Evolutionary conservation across 2,113 vertebrate species (phyloP).

Genomic region (Scomber colias): DNA sequence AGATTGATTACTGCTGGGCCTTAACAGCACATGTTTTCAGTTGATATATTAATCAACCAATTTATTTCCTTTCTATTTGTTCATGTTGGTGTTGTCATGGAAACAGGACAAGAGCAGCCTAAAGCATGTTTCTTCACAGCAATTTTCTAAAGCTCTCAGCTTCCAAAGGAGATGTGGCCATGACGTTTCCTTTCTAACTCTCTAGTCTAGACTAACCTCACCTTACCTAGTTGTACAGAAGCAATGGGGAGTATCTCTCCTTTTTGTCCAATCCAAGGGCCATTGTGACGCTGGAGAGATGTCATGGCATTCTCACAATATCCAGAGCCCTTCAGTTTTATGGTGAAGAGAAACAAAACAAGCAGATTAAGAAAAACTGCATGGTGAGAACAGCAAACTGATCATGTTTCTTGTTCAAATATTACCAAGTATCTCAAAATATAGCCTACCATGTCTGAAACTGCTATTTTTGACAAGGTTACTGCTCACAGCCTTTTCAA

Average conservation of each 20-base stretch:
- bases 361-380: neutral
- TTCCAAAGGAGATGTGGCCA: neutral
- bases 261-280: neutral
- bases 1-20: conserved; percentile 9
- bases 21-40: neutral
- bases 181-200: neutral
- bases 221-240: neutral
- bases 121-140: neutral
- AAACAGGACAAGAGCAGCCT: conserved; percentile 23
- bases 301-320: neutral
- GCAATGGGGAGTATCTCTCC: neutral
- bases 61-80: conserved; percentile 5
- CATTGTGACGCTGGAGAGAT: neutral
- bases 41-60: neutral
- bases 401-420: neutral
- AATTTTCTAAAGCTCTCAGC: neutral
- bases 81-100: conserved; percentile 36
- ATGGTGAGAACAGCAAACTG: neutral
- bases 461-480: conserved; percentile 34
- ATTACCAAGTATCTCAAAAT: neutral
- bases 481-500: conserved; percentile 12
- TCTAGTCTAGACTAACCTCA: neutral
- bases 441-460: neutral
- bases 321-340: neutral
- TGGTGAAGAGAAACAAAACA: neutral